phyloP scores from a whole-genome alignment of 2,113 vertebrate genomes.

The Chloebia gouldiae region DNA sequence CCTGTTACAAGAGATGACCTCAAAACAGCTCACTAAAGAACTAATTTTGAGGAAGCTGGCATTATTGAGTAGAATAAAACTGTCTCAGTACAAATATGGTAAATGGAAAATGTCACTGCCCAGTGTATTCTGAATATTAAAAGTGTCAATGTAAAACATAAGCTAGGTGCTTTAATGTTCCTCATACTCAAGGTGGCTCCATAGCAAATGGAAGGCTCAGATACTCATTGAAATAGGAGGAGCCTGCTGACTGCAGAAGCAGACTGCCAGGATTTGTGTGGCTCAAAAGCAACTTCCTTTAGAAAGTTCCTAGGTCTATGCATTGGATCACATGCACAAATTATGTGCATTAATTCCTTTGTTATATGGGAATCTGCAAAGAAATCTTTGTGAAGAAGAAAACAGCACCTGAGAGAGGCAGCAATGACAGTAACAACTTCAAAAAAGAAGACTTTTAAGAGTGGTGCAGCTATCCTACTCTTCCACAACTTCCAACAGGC shows the following conservation, averaged over 20 bases:
- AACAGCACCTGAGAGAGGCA: not conserved
- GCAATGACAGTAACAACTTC: not conserved
- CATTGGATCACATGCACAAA: rapidly evolving
- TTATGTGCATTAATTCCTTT: not conserved
- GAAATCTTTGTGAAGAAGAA: not conserved
- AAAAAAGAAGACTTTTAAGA: not conserved
- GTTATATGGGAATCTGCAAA: not conserved
- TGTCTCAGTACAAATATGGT: not conserved
- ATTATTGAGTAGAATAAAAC: not conserved
- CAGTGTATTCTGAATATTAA: not conserved
- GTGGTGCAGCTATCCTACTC: not conserved
- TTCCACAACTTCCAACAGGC: not conserved
- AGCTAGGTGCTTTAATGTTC: not conserved
- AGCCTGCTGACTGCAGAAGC: not conserved
- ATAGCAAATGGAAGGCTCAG: not conserved
- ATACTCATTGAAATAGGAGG: not conserved
- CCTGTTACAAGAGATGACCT: not conserved
- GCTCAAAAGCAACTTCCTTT: not conserved
- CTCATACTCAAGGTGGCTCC: not conserved
- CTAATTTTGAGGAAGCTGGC: not conserved
- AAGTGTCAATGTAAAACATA: not conserved
- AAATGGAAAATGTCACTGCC: not conserved
- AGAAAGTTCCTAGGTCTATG: not conserved
- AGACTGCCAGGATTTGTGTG: not conserved
- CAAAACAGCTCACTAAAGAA: not conserved